phyloP scores from a whole-genome alignment of 2,113 vertebrate species.

The Myxocyprinus asiaticus region DNA sequence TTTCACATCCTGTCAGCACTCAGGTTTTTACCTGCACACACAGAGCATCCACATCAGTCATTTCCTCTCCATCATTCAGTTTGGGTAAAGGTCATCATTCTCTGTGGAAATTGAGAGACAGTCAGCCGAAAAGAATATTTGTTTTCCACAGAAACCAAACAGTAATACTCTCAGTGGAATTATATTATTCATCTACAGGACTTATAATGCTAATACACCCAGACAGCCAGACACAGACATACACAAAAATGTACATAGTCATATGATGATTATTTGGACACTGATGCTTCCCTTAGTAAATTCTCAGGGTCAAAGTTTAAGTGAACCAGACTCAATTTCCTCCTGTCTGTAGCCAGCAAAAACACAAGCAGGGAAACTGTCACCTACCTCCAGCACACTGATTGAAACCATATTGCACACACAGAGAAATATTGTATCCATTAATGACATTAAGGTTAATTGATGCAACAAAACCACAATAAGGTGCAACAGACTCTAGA shows the following conservation, averaged over 20 bases:
- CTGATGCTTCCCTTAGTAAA: too few species aligned
- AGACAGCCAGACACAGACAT: too few species aligned
- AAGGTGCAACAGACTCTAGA: too few species aligned
- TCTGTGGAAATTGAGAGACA: neutral
- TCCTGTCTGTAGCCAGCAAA: neutral
- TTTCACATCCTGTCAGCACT: neutral
- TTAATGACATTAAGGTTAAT: too few species aligned
- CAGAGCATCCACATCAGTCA: neutral
- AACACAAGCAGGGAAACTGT: neutral
- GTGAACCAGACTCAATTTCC: neutral
- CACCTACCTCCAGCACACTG: too few species aligned
- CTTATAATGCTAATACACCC: too few species aligned
- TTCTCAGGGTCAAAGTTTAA: neutral
- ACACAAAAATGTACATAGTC: too few species aligned
- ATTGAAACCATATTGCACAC: too few species aligned
- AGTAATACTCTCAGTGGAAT: neutral
- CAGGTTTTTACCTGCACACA: neutral
- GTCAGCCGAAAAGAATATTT: neutral
- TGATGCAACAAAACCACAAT: too few species aligned
- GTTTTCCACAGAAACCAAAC: constrained; percentile 1
- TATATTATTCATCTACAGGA: neutral
- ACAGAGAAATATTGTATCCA: too few species aligned
- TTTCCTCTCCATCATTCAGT: constrained; percentile 26
- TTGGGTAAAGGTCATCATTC: neutral
- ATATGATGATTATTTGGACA: too few species aligned